Evolutionary conservation across 2,113 vertebrate species (phyloP).

Genomic region (Collichthys lucidus): DNA sequence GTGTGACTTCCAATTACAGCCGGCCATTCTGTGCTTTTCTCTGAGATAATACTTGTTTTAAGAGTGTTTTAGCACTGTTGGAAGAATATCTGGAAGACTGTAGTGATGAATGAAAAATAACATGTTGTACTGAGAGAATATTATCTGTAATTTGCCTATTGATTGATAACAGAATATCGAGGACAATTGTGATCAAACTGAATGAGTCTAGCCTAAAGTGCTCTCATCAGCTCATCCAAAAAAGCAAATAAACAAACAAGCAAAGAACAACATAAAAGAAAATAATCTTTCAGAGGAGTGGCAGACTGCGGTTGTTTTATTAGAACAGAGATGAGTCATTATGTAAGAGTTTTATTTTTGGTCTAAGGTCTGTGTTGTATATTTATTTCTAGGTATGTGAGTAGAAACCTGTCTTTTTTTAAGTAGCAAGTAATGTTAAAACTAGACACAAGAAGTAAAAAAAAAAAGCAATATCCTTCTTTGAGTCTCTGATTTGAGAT

Average conservation of each 20-base stretch:
- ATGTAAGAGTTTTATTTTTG: slow-evolving; percentile 62
- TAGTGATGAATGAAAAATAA: neutral
- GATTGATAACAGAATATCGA: slow-evolving; percentile 57
- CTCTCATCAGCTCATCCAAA: slow-evolving; percentile 59
- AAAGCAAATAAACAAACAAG: slow-evolving; percentile 53
- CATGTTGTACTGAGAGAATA: neutral
- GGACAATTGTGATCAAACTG: slow-evolving; percentile 65
- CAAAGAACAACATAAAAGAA: slow-evolving; percentile 37
- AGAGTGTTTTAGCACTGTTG: neutral
- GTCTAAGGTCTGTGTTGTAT: slow-evolving; percentile 38
- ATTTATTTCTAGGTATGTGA: slow-evolving; percentile 47
- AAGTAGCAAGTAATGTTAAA: slow-evolving; percentile 35
- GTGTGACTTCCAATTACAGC: slow-evolving; percentile 79
- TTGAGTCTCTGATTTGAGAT: slow-evolving; percentile 66
- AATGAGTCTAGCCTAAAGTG: slow-evolving; percentile 52
- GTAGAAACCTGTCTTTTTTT: slow-evolving; percentile 41
- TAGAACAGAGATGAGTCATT: slow-evolving; percentile 50
- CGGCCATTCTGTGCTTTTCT: slow-evolving; percentile 45
- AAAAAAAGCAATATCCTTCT: slow-evolving; percentile 56
- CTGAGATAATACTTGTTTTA: slow-evolving; percentile 41
- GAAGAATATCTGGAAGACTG: slow-evolving; percentile 28
- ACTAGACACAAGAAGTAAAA: slow-evolving; percentile 43
- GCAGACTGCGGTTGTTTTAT: slow-evolving; percentile 27
- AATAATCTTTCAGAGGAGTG: slow-evolving; percentile 24
- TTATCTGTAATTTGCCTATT: neutral